Evolutionary conservation across 2,888 invertebrate genomes (phyloP).

Genomic region (Troides oblongomaculatus): DNA sequence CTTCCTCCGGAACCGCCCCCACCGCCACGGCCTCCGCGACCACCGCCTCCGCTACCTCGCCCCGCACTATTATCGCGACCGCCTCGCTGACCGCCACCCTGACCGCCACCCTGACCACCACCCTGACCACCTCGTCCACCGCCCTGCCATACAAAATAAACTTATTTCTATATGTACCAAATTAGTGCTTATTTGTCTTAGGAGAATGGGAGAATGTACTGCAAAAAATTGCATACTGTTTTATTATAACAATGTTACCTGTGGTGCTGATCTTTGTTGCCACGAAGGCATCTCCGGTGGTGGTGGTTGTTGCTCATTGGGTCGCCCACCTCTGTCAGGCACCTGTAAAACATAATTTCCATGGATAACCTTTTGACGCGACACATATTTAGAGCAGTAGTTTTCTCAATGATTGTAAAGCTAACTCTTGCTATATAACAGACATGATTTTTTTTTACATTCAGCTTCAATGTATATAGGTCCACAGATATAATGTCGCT

Average conservation of each 20-base stretch:
- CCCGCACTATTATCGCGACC: conserved; percentile 39
- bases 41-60: conserved; percentile 44
- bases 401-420: no score
- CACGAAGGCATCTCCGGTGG: conserved; percentile 99
- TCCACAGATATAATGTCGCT: no score
- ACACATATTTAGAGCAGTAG: background rate
- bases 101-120: conserved; percentile 51
- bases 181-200: background rate
- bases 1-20: conserved; percentile 49
- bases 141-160: conserved; percentile 37
- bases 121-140: conserved; percentile 51
- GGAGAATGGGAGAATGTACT: no score
- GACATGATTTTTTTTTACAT: no score
- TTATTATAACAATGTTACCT: conserved; percentile 32
- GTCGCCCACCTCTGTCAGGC: conserved; percentile 96
- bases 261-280: conserved; percentile 77
- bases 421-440: no score
- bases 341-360: conserved; percentile 76
- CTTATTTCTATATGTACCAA: background rate
- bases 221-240: background rate
- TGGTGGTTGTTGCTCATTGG: conserved; percentile 94
- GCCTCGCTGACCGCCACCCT: conserved; percentile 44
- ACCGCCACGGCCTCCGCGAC: conserved; percentile 46
- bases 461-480: no score
- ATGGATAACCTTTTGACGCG: background rate